Conservation (phyloP, 1,140 invertebrate species). For the Drosophila dunni region DNA sequence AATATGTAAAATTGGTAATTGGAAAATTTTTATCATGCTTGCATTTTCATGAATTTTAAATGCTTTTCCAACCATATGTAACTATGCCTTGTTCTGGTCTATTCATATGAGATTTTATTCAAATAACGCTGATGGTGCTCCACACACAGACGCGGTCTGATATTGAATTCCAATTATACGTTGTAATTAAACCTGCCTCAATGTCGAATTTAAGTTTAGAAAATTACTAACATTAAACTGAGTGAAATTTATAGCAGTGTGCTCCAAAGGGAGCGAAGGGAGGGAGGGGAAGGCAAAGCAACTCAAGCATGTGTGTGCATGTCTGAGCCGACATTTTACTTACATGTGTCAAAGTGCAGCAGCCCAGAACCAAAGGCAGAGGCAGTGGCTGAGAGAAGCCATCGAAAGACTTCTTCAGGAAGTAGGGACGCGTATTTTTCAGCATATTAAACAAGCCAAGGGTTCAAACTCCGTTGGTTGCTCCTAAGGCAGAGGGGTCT, state of each 20-base stretch:
- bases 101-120: constrained; percentile 34
- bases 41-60: constrained; percentile 49
- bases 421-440: constrained; percentile 76
- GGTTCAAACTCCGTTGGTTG: constrained; percentile 25
- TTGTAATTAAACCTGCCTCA: constrained; percentile 67
- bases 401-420: constrained; percentile 53
- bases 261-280: neutral
- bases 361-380: constrained; percentile 34
- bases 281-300: neutral
- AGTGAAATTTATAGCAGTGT: neutral
- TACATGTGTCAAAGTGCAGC: constrained; percentile 55
- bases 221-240: neutral
- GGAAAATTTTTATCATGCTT: constrained; percentile 79
- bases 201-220: constrained; percentile 35
- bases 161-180: constrained; percentile 79
- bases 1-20: constrained; percentile 82
- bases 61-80: constrained; percentile 4
- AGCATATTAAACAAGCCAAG: constrained; percentile 82
- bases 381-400: constrained; percentile 33
- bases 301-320: constrained; percentile 25
- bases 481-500: neutral
- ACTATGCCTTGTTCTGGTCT: neutral
- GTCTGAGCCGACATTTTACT: constrained; percentile 49
- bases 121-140: constrained; percentile 31
- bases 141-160: constrained; percentile 31